Evolutionary conservation across 2,888 invertebrate species (phyloP).

Genomic region (Limenitis camilla): DNA sequence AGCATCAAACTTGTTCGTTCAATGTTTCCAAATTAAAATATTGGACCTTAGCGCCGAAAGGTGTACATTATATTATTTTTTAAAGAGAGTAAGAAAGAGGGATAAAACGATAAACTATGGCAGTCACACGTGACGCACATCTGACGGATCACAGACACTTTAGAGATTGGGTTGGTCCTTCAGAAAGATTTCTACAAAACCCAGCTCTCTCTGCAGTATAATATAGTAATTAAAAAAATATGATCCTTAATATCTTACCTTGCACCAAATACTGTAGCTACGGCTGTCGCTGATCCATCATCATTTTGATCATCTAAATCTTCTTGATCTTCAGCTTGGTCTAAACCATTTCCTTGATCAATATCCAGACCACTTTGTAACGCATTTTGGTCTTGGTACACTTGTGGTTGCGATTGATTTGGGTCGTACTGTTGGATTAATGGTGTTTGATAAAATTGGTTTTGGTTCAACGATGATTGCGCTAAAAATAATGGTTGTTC

Average conservation of each 20-base stretch:
- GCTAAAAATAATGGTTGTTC: conserved; percentile 22
- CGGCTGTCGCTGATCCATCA: conserved; percentile 48
- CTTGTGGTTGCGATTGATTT: conserved; percentile 20
- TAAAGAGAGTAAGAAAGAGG: too few relatives aligned
- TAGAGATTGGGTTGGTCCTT: too few relatives aligned
- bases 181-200: too few relatives aligned
- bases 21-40: too few relatives aligned
- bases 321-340: conserved; percentile 40
- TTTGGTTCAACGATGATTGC: conserved; percentile 31
- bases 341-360: conserved; percentile 56
- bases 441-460: conserved; percentile 28
- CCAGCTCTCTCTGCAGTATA: too few relatives aligned
- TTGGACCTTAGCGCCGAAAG: background rate
- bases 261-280: conserved; percentile 63
- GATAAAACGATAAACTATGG: too few relatives aligned
- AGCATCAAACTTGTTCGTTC: too few relatives aligned
- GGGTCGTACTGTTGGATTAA: conserved; percentile 21
- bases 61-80: too few relatives aligned
- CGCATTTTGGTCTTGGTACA: conserved; percentile 27
- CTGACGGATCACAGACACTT: too few relatives aligned
- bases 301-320: conserved; percentile 30
- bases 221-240: too few relatives aligned
- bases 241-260: conserved; percentile 42
- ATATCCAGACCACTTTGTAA: conserved; percentile 56
- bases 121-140: too few relatives aligned